phyloP scores from a whole-genome alignment of 1,140 invertebrate genomes.

The Zaprionus lachaisei region DNA sequence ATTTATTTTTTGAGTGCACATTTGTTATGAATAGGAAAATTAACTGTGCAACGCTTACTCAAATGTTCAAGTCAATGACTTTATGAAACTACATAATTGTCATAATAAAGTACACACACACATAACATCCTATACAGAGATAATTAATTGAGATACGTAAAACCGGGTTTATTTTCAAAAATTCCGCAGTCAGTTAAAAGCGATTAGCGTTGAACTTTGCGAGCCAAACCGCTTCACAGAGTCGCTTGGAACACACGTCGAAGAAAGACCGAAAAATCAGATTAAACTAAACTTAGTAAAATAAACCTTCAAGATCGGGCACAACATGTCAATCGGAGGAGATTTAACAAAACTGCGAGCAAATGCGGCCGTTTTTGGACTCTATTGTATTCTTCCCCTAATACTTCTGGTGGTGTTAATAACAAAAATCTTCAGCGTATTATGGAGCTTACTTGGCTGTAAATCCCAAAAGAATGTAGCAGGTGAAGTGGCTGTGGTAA shows the following conservation, averaged over 20 bases:
- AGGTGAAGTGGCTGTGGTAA: conserved; percentile 67
- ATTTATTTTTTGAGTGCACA: neutral
- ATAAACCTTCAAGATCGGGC: neutral
- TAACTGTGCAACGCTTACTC: neutral
- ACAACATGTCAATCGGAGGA: neutral
- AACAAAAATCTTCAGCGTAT: conserved; percentile 4
- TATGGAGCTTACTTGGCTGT: neutral
- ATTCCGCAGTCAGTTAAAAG: neutral
- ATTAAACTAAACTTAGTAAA: neutral
- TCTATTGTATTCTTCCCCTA: conserved; percentile 33
- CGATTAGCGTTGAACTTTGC: neutral
- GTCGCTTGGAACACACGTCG: neutral
- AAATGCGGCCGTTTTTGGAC: conserved; percentile 1
- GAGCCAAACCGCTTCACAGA: neutral
- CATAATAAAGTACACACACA: neutral
- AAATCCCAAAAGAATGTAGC: conserved; percentile 7
- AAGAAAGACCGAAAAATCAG: neutral
- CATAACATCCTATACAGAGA: neutral
- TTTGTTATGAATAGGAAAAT: neutral
- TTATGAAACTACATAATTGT: neutral
- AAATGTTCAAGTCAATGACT: neutral
- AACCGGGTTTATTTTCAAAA: neutral
- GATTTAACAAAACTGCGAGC: neutral
- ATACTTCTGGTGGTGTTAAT: conserved; percentile 36
- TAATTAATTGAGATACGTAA: neutral